A percentile compares a stretch with the other conserved stretches of the same genome.
Conservation (phyloP, 2,888 invertebrate species). For the Eledona agricola region DNA sequence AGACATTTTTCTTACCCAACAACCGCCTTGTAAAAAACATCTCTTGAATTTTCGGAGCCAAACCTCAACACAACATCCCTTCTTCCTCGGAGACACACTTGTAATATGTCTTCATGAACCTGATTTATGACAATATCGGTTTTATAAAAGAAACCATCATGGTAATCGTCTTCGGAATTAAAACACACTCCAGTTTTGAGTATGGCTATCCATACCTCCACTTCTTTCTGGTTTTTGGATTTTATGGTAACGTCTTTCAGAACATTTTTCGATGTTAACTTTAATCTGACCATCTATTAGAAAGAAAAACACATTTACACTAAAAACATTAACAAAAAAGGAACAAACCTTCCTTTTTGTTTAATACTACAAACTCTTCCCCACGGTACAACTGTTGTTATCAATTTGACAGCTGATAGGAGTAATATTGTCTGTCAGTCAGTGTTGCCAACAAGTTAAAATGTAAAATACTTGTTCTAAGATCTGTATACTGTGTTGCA, state of each 20-base stretch:
- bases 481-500: slow-evolving; percentile 2
- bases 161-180: slow-evolving; percentile 13
- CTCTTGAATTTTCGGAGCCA: slow-evolving; percentile 20
- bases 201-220: slow-evolving; percentile 18
- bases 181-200: slow-evolving; percentile 22
- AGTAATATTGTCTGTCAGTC: slow-evolving; percentile 6
- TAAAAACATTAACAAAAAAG: slow-evolving; percentile 12
- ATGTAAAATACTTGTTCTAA: slow-evolving; percentile 5
- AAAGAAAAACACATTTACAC: slow-evolving; percentile 11
- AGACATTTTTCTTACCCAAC: slow-evolving; percentile 26
- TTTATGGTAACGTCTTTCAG: slow-evolving; percentile 25
- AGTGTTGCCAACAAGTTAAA: slow-evolving; percentile 9
- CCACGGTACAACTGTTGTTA: slow-evolving; percentile 4
- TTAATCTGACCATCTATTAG: slow-evolving; percentile 16
- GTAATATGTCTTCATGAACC: slow-evolving; percentile 16
- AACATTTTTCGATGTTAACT: slow-evolving; percentile 11
- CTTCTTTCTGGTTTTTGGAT: slow-evolving; percentile 20
- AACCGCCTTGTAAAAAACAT: slow-evolving; percentile 21
- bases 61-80: slow-evolving; percentile 24
- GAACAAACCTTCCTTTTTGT: slow-evolving; percentile 8
- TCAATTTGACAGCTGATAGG: slow-evolving; percentile 5
- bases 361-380: slow-evolving; percentile 6
- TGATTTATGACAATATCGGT: slow-evolving; percentile 19
- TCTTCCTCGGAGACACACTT: slow-evolving; percentile 20
- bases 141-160: slow-evolving; percentile 25